Base-by-base conservation (phyloP, 64 coral and sea anemone genomes). In the Hydrozoanthus tunicans region DNA sequence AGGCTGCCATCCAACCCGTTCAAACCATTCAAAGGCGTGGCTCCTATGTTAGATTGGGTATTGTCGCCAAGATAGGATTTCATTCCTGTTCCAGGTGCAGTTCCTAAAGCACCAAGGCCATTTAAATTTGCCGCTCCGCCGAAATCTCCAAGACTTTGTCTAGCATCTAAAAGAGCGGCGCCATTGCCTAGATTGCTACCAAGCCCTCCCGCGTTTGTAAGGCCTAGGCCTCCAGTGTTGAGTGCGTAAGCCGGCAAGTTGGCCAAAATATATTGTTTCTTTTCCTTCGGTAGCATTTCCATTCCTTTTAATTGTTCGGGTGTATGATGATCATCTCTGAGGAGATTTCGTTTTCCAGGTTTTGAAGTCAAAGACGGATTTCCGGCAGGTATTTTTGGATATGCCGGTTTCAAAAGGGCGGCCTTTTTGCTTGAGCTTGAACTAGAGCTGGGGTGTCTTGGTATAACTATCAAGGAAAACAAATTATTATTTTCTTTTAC, bases 211-310 rank as follows among this genome's bases (percentile, higher is more conserved):
- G 77, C 43, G 20, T 62, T 79, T 17, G 54, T 66, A 13, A 82
- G 78, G 26, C 90, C 89, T 9, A 81, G 17, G 9, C 69, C 86
- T 0, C 77, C 57, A 14, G 86, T 5, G 3, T 77, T 59, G 2
- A 90, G 58, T 17, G 71, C 79, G 43, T 91, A 43, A n/a, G 79
- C 79, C 6, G 86, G 86, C 93, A 70, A 85, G 58, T 94, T 94
- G 25, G 93, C 79, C 17, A 94, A 81, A 26, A 94, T 94, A 62
- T 77, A 94, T 51, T 94, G 93, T 65, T 94, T 94, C 51, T 94
- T 93, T 77, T 91, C 90, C 14, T 94, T 94, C 4, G 64, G 80
- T 5, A 88, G 54, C 7, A 69, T 62, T 27, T 70, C 61, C 56
- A 88, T 6, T 5, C 55, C 69, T 59, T 88, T 15, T 23, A 88